Evolutionary conservation across 2,797 vertebrate genomes (phyloP).

Genomic region (Paguma larvata): DNA sequence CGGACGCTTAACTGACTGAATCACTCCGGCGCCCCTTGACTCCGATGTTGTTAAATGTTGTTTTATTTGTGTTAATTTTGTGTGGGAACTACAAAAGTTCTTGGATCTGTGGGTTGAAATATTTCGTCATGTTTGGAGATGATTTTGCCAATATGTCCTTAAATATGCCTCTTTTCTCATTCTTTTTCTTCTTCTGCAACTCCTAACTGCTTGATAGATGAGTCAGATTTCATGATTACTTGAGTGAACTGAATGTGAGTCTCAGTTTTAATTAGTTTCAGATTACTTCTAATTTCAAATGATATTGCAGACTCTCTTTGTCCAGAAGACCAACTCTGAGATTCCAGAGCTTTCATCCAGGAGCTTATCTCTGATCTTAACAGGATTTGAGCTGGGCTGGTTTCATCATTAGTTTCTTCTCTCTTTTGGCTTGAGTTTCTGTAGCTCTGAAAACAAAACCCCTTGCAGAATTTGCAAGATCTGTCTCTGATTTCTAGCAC

Average conservation of each 20-base stretch:
- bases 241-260: neutral
- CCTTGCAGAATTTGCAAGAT: slow-evolving; percentile 16
- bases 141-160: neutral
- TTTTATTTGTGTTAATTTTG: slow-evolving; percentile 10
- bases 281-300: slow-evolving; percentile 32
- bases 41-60: neutral
- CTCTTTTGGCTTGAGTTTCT: slow-evolving; percentile 31
- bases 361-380: slow-evolving; percentile 44
- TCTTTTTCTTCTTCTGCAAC: neutral
- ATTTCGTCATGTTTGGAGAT: slow-evolving; percentile 3
- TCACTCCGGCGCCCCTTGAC: no score
- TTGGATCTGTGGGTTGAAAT: neutral
- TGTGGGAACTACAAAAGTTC: neutral
- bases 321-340: neutral
- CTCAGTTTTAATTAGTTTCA: slow-evolving; percentile 34
- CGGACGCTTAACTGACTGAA: no score
- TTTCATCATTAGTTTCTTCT: slow-evolving; percentile 43
- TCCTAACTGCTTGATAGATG: neutral
- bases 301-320: neutral
- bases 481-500: slow-evolving; percentile 30
- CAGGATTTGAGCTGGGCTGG: slow-evolving; percentile 13
- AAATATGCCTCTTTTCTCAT: neutral
- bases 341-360: slow-evolving; percentile 12
- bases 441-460: neutral
- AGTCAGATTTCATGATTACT: slow-evolving; percentile 11